Base-by-base conservation (phyloP, 2,888 invertebrate species). In the Epinotia nisella region DNA sequence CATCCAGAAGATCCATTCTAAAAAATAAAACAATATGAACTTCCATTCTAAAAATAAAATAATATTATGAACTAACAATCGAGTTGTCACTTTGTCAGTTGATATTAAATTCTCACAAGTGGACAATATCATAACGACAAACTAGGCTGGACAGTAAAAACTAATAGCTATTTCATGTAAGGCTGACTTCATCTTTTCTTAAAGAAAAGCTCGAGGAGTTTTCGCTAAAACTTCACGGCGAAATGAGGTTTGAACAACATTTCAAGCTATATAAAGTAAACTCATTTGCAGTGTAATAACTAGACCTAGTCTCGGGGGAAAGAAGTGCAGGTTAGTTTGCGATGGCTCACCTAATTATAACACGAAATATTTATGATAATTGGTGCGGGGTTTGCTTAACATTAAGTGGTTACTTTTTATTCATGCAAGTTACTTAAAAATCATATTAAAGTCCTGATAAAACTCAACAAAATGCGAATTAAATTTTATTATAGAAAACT, bases 241-340 rank as follows among this genome's bases (percentile, higher is more conserved):
- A 73, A 73, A 73, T 69, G 73, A 73, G 73, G 58, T 73, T 69
- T 73, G 62, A 73, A 58, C 69, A 73, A 73, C 68, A 69, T 73
- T 73, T 69, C 73, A 73, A 73, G 72, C 58, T 72, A 72, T 72
- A 72, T 72, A 68, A 68, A 69, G 59, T 69, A 73, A 73, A 69
- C 73, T 69, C 58, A 69, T 73, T 71, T 73, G 68, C 73, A 69
- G 68, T 73, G 69, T 68, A 73, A 73, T 73, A 73, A 73, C 73
- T 69, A 69, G 69, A 73, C 69, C 68, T 51, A 51, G 58, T 51
- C 73, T 58, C 51, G 58, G 41, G 73, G 69, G 69, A 64, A 17
- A 10, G 62, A 64, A 64, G 41, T 73, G 64, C 51, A 51, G 69
- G 73, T 53, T 61, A 59, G 58, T 53, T 51, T 51, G 53, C 58